Percentiles rank a stretch among this genome's conserved stretches.
Conservation (phyloP, 1,140 invertebrate genomes). For the fruit fly (Drosophila melanogaster) region DNA sequence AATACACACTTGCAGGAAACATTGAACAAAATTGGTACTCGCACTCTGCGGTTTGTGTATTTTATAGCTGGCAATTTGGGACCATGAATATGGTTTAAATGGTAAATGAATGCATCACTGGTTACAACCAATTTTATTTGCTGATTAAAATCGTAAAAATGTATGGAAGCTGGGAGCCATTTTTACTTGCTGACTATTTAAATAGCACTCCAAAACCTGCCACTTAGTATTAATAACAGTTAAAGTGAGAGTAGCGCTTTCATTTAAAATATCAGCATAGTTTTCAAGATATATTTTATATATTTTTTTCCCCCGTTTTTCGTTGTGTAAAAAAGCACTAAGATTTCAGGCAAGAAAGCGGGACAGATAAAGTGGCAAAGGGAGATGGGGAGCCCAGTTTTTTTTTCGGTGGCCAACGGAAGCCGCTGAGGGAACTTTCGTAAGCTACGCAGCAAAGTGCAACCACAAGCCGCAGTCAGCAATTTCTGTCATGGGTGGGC, state of each 20-base stretch:
- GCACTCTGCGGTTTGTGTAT: not conserved
- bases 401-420: slow-evolving; percentile 54
- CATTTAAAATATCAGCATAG: too few species aligned
- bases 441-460: slow-evolving; percentile 71
- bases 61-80: not conserved
- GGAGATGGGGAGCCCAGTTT: slow-evolving; percentile 1
- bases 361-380: slow-evolving; percentile 8
- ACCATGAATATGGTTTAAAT: not conserved
- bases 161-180: too few species aligned
- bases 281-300: not conserved
- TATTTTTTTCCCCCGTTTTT: not conserved
- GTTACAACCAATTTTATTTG: not conserved
- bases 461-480: slow-evolving; percentile 72
- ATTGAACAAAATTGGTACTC: slow-evolving; percentile 6
- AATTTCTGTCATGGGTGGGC: slow-evolving; percentile 67
- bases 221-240: too few species aligned
- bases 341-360: slow-evolving; percentile 12
- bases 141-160: not conserved
- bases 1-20: slow-evolving; percentile 34
- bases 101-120: not conserved
- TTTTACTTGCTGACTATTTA: too few species aligned
- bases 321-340: not conserved
- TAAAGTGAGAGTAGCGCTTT: too few species aligned
- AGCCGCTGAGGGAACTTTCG: slow-evolving; percentile 73
- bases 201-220: too few species aligned